Conservation (phyloP, 2,797 vertebrate species). For the Premnoplex brunnescens region DNA sequence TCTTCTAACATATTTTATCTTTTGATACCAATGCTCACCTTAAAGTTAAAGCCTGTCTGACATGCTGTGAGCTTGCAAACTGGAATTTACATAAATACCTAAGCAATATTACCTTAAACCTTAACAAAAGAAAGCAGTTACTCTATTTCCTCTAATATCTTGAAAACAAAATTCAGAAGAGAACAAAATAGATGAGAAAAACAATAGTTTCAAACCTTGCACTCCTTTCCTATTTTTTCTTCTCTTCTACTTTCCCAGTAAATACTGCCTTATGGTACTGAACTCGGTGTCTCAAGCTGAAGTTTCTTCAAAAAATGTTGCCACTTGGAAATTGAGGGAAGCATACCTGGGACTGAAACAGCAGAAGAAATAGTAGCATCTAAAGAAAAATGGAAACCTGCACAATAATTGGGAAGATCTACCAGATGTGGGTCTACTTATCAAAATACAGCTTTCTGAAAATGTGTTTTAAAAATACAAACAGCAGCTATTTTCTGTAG, state of each 20-base stretch:
- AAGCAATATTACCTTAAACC: neutral
- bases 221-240: neutral
- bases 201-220: neutral
- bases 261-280: neutral
- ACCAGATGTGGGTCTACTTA: neutral
- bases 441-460: neutral
- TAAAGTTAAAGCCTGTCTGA: neutral
- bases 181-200: neutral
- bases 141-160: neutral
- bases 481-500: neutral
- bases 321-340: neutral
- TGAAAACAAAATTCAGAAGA: neutral
- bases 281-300: neutral
- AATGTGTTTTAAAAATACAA: neutral
- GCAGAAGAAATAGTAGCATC: neutral
- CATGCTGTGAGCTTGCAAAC: neutral
- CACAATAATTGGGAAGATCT: neutral
- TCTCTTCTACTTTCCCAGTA: neutral
- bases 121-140: neutral
- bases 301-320: neutral
- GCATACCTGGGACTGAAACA: accelerated
- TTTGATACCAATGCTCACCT: neutral
- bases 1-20: neutral
- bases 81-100: neutral
- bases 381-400: neutral